These are phyloP conservation scores for Osmerus mordax DNA, from an alignment of 2,113 vertebrate genomes.

Conservation along the genomic window DNA sequence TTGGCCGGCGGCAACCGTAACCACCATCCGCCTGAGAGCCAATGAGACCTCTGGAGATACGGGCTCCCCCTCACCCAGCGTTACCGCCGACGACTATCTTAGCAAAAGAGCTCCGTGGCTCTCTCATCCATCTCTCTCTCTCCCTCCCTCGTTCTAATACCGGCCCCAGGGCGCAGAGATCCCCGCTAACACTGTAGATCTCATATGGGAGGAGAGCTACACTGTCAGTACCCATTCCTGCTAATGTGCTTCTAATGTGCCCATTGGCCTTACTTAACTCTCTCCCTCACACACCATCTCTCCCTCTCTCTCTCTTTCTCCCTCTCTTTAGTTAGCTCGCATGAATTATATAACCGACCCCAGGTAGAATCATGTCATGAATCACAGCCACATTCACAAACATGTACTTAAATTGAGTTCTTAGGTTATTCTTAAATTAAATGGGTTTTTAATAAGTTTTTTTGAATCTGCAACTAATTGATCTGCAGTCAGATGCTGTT, in stretches of 20 bases:
- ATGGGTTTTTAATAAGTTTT: no score
- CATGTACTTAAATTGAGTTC: no score
- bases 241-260: no score
- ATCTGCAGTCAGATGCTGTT: no score
- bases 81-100: not conserved
- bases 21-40: conserved; percentile 55
- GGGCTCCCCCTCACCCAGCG: conserved; percentile 25
- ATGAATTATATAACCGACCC: conserved; percentile 24
- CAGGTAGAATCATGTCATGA: not conserved
- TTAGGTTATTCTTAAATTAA: no score
- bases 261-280: not conserved
- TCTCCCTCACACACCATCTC: conserved; percentile 15
- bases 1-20: conserved; percentile 53
- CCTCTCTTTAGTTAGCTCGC: conserved; percentile 14
- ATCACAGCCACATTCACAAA: no score
- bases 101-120: conserved; percentile 12
- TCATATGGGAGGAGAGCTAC: no score
- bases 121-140: conserved; percentile 32
- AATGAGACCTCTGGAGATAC: conserved; percentile 49
- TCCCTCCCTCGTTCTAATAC: conserved; percentile 24
- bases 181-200: no score
- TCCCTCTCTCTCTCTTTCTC: conserved; percentile 35
- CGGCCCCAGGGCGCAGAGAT: no score
- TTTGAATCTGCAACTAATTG: no score
- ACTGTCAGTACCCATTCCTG: no score